Evolutionary conservation across 2,888 invertebrate genomes (phyloP), one percentile per base, ranked within the genome.

Genomic region (Cheilosia pagana): DNA sequence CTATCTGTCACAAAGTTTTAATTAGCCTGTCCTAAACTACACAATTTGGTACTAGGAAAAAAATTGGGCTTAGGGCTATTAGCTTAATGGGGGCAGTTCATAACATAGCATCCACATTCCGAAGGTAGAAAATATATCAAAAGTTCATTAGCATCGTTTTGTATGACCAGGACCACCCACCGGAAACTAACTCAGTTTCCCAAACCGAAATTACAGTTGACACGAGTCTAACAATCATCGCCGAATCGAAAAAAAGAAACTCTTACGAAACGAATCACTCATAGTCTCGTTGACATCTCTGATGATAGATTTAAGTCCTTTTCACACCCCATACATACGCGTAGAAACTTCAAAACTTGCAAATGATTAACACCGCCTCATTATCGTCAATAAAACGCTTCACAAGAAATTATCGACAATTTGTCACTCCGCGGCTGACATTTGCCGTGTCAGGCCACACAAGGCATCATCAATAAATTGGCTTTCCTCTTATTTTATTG

Each of bases 381-480:
- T 83, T 83, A 83, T 53, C 78, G 63, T 78, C 78, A 63, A 78
- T 78, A 74, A 83, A 83, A 74, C 57, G 57, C 21, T 83, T 74
- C 78, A 59, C 68, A 50, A 70, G 78, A 68, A 78, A 78, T 78
- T 74, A 83, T 78, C 72, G 68, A 63, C 45, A 78, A 83, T 83
- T 83, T 78, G 82, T 83, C 82, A 78, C 63, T 55, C 50, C 3
- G 1, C 60, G 45, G 41, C 19, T 78, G 82, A 78, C 78, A 74
- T 72, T 83, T 62, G 52, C 57, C 72, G 50, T 78, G 72, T 67
- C 62, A 14, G 25, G 52, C 52, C 48, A 62, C 39, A 48, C 71
- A n/a, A 57, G 12, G 39, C 19, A 43, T 62, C 45, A 62, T 67
- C 53, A 71, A 82, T 72, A 77, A 60, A 82, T 59, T 39, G 21